Percentiles rank a stretch among this genome's conserved stretches.
These are phyloP conservation scores for Poecilia velifera DNA, from an alignment of 2,797 vertebrate genomes.

Conservation along the genomic window DNA sequence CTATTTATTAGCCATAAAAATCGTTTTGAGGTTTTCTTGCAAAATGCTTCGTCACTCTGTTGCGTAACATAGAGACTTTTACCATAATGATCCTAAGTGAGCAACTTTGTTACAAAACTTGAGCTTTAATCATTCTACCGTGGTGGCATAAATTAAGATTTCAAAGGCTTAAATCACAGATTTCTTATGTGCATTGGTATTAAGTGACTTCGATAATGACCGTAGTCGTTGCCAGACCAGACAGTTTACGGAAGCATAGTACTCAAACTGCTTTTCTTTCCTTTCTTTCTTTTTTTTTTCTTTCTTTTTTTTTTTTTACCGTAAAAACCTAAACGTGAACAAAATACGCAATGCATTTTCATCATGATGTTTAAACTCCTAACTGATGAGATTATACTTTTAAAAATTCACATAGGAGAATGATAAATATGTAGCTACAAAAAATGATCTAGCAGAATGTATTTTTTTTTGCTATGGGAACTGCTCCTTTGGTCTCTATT, in stretches of 20 bases:
- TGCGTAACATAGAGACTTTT: constrained; percentile 11
- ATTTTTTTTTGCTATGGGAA: neutral
- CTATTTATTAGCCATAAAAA: neutral
- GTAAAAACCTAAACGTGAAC: neutral
- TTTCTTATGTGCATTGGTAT: too few species aligned
- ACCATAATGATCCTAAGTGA: neutral
- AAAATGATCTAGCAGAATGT: neutral
- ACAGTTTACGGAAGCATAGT: neutral
- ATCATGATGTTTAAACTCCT: neutral
- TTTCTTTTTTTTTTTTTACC: neutral
- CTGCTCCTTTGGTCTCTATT: neutral
- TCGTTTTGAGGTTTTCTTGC: neutral
- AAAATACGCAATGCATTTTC: neutral
- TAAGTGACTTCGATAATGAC: neutral
- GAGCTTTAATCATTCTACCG: neutral
- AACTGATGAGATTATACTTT: neutral
- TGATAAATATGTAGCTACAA: neutral
- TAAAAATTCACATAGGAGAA: neutral
- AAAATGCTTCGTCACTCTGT: constrained; percentile 24
- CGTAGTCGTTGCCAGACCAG: neutral
- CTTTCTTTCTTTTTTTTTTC: neutral
- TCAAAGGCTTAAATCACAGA: neutral
- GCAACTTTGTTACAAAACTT: neutral
- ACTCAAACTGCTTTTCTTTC: neutral
- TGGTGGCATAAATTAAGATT: neutral